These are phyloP conservation scores for Orientallactaga bullata DNA, from an alignment of 2,113 vertebrate genomes.

Conservation along the genomic window DNA sequence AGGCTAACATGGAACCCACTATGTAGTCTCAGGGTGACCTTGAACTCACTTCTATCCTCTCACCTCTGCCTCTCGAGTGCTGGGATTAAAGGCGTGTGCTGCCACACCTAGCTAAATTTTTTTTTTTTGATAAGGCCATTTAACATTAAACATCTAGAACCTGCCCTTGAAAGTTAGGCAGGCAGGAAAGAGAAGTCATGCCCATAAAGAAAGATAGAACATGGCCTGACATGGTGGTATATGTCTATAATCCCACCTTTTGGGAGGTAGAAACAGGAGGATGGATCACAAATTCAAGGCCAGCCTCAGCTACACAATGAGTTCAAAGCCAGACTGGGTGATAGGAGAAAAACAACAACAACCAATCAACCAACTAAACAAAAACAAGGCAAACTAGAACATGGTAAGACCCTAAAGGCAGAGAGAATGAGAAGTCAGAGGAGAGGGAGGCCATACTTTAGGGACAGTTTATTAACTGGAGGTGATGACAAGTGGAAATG, in stretches of 20 bases:
- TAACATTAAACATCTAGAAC: neutral
- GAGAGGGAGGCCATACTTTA: neutral
- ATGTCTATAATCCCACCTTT: neutral
- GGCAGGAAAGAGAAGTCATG: neutral
- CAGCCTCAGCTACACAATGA: neutral
- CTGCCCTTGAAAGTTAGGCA: constrained; percentile 6
- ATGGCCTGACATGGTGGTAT: neutral
- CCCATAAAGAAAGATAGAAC: neutral
- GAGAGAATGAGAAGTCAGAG: too few species aligned
- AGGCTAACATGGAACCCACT: too few species aligned
- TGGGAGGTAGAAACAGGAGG: neutral
- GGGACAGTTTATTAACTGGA: neutral
- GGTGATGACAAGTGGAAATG: neutral
- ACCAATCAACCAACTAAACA: too few species aligned
- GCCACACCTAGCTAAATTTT: too few species aligned
- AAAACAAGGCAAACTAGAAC: neutral
- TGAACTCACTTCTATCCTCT: too few species aligned
- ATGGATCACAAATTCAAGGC: neutral
- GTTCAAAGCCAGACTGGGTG: too few species aligned
- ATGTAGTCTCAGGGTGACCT: too few species aligned
- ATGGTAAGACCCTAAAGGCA: neutral
- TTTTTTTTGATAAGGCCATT: neutral
- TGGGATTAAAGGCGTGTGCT: too few species aligned
- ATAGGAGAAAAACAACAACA: neutral
- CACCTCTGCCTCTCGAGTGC: too few species aligned